Conservation (phyloP, 2,888 invertebrate species). For the Schrankia costaestrigalis region DNA sequence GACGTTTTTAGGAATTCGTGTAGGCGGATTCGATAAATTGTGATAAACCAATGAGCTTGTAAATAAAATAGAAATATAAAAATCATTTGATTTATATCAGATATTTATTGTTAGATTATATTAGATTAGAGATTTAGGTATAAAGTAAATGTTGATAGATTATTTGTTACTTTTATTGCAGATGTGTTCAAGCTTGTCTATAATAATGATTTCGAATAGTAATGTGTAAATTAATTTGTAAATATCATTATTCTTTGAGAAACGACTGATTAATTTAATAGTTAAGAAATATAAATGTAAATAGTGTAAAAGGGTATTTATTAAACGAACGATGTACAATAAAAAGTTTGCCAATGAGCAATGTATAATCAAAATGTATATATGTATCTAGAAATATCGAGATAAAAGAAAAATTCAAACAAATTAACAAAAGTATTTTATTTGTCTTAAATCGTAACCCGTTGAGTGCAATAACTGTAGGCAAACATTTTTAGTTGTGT, state of each 20-base stretch:
- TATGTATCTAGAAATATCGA: conserved; percentile 60
- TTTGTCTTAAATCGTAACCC: conserved; percentile 6
- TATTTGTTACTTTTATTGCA: conserved; percentile 62
- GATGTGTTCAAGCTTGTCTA: conserved; percentile 68
- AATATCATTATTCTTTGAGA: conserved; percentile 41
- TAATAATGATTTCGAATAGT: conserved; percentile 32
- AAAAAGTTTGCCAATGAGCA: conserved; percentile 35
- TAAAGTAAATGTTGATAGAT: conserved; percentile 51
- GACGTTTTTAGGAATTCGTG: conserved; percentile 1
- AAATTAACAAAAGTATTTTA: conserved; percentile 42
- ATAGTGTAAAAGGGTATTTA: conserved; percentile 54
- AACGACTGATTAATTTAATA: conserved; percentile 68
- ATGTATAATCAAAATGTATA: conserved; percentile 51
- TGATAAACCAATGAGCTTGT: conserved; percentile 79
- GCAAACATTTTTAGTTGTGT: no score
- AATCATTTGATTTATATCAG: conserved; percentile 55
- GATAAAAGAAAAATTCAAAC: conserved; percentile 48
- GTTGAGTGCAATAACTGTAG: no score
- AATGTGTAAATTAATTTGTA: conserved; percentile 30
- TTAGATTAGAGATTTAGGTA: conserved; percentile 44
- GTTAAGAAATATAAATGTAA: conserved; percentile 45
- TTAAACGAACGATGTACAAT: conserved; percentile 44
- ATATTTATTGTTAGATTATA: conserved; percentile 68
- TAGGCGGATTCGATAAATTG: conserved; percentile 56
- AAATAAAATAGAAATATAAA: conserved; percentile 61